Base-by-base conservation (phyloP, 1,140 invertebrate genomes). In the Drosophila parabipectinata region DNA sequence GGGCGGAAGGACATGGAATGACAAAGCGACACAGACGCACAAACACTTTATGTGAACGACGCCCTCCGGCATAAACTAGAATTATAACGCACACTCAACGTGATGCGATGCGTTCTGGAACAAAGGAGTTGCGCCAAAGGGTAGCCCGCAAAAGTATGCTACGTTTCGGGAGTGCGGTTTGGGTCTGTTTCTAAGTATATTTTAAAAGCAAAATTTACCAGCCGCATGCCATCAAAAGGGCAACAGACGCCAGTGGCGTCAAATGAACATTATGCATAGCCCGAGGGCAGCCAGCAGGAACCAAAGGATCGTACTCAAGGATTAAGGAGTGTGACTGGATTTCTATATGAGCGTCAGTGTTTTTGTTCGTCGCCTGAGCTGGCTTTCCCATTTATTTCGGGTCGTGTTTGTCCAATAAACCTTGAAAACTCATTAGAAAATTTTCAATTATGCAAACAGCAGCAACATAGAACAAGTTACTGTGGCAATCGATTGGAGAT, bases 41-140 rank as follows among this genome's bases (percentile, higher is more conserved):
- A 78, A 81, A 83, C 82, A 87, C 79, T 88, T 87, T 88, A 87
- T 87, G 82, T 76, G 78, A 82, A 88, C 79, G 82, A 79, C 71
- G 83, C 74, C 82, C 82, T 52, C 57, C 72, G 74, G 82, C 82
- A 88, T 88, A 85, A 87, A 82, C 69, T 72, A 50, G 64, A 72
- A 88, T 82, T 87, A 87, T 88, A 77, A 72, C 79, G 60, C 76
- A 76, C 72, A 80, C 69, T 64, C 69, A 39, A 26, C 32, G 69
- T 45, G 47, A 24, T 53, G 58, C 57, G 30, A 44, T 14, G 10
- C 4, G 10, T 26, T 15, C 41, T 7, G 30, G 61, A 45, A 64
- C 34, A 64, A 67, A 64, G 60, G 28, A 64, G 9, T 32, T 32
- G 30, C 41, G 12, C 57, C 32, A 21, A 14, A 32, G 50, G 8